Percentiles rank a stretch among this genome's conserved stretches.
Evolutionary conservation across 1,140 invertebrate genomes (phyloP).

Genomic region (Samia ricini): DNA sequence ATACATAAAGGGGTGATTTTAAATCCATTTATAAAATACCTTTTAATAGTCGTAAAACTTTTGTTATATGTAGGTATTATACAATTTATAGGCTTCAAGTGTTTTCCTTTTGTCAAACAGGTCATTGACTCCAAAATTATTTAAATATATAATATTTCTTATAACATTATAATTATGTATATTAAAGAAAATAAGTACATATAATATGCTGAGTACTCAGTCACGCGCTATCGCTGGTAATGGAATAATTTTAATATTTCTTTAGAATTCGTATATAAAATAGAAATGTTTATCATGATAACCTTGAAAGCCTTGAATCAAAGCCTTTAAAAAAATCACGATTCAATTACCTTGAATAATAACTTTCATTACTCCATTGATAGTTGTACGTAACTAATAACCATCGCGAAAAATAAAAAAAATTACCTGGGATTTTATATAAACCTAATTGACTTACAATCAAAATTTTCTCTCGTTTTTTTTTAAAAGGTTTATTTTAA

Average conservation of each 20-base stretch:
- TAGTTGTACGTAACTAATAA: neutral
- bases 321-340: too few species aligned
- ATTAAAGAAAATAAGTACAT: neutral
- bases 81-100: neutral
- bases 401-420: too few species aligned
- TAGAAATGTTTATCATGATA: constrained; percentile 5
- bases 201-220: neutral
- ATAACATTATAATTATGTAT: neutral
- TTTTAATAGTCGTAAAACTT: too few species aligned
- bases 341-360: constrained; percentile 6
- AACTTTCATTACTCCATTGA: neutral
- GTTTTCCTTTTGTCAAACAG: neutral
- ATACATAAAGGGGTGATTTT: neutral
- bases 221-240: neutral
- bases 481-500: too few species aligned
- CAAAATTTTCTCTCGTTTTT: neutral
- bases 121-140: neutral
- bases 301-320: neutral
- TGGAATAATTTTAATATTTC: neutral
- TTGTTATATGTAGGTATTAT: too few species aligned
- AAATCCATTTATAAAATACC: too few species aligned
- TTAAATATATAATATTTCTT: neutral
- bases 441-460: neutral
- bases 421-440: neutral
- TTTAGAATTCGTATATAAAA: neutral